Percentiles rank a stretch among this genome's conserved stretches.
Conservation (phyloP, 2,888 invertebrate genomes). For the Melanophora roralis region DNA sequence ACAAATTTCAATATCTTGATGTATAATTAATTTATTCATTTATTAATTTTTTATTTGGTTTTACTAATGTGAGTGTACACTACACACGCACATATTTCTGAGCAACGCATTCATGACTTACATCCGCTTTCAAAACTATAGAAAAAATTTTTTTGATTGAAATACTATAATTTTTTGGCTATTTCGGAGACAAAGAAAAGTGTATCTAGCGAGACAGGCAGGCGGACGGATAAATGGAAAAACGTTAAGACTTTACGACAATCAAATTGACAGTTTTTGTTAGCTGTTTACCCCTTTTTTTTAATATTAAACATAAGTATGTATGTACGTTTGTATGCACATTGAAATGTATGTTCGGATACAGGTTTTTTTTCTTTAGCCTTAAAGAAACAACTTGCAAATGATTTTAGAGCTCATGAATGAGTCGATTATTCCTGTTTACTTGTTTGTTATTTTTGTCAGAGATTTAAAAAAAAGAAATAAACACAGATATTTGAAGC, state of each 20-base stretch:
- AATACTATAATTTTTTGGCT: conserved; percentile 19
- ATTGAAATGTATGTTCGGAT: background rate
- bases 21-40: conserved; percentile 41
- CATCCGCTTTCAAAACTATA: conserved; percentile 53
- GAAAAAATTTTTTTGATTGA: conserved; percentile 20
- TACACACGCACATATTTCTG: background rate
- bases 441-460: conserved; percentile 21
- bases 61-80: too few relatives aligned
- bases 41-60: background rate
- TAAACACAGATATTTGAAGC: conserved; percentile 21
- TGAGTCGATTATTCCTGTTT: conserved; percentile 50
- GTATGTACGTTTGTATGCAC: background rate
- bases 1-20: conserved; percentile 32
- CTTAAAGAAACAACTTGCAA: conserved; percentile 22
- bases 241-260: background rate
- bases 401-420: conserved; percentile 36
- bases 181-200: conserved; percentile 49
- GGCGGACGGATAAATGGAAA: background rate
- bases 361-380: conserved; percentile 33
- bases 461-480: conserved; percentile 4
- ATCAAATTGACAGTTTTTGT: conserved; percentile 36
- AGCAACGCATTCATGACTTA: conserved; percentile 32
- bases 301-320: background rate
- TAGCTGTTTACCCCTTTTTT: background rate
- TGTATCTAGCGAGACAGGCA: conserved; percentile 22